A percentile compares a stretch with the other conserved stretches of the same genome.
phyloP scores from a whole-genome alignment of 92 coral and sea anemone species.

The Diadumene lineata region DNA sequence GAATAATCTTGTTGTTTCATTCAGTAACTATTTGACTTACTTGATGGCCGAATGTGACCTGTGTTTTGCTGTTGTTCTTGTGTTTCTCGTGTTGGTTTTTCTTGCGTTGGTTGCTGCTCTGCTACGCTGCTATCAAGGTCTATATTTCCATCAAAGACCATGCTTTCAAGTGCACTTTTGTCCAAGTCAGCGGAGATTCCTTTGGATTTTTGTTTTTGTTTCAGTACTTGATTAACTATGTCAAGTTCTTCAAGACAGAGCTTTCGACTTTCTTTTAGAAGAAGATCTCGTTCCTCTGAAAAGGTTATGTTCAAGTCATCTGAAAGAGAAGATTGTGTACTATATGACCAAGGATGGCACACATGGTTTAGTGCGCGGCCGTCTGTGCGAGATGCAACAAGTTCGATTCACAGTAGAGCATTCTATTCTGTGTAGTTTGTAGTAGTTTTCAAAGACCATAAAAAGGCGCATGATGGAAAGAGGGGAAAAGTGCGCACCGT shows the following conservation, averaged over 20 bases:
- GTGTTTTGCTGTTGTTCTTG: neutral
- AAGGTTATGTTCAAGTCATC: slow-evolving; percentile 53
- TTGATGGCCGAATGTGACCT: neutral
- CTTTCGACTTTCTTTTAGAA: slow-evolving; percentile 25
- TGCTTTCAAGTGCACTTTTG: neutral
- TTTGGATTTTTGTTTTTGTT: slow-evolving; percentile 1
- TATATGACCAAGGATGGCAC: neutral
- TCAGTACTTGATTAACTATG: slow-evolving; percentile 15
- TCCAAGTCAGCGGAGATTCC: neutral
- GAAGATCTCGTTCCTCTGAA: slow-evolving; percentile 27
- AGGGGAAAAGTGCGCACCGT: too few species aligned
- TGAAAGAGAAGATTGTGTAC: neutral
- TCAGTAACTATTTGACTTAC: neutral
- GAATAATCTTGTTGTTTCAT: too few species aligned
- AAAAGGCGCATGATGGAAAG: too few species aligned
- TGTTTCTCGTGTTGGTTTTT: neutral
- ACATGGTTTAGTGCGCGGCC: neutral
- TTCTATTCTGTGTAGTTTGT: too few species aligned
- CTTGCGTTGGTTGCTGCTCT: neutral
- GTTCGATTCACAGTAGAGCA: too few species aligned
- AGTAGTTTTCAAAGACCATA: too few species aligned
- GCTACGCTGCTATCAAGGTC: too few species aligned
- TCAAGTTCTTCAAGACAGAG: slow-evolving; percentile 29
- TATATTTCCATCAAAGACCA: neutral
- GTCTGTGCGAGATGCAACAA: neutral